These are phyloP conservation scores for Gopherus evgoodei DNA, from an alignment of 2,113 vertebrate species.

Conservation along the genomic window DNA sequence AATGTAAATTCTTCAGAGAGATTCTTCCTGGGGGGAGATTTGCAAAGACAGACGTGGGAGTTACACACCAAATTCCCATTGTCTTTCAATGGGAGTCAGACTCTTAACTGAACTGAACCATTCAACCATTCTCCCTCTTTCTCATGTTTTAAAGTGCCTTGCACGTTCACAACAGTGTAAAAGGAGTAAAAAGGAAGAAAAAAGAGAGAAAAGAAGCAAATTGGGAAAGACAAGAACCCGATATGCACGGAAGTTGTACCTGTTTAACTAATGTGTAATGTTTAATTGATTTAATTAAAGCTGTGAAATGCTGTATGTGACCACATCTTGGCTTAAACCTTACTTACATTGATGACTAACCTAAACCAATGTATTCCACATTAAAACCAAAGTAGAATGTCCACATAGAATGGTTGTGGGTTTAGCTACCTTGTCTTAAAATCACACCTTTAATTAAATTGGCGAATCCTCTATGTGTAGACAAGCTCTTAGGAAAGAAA, in stretches of 20 bases:
- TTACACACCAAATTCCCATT: neutral
- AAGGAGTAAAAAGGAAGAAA: neutral
- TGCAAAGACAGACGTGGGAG: fast-evolving
- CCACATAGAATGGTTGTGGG: neutral
- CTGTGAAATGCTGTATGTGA: neutral
- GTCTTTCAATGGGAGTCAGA: neutral
- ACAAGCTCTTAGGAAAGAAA: neutral
- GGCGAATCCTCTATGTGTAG: neutral
- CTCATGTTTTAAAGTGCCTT: neutral
- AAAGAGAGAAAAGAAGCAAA: neutral
- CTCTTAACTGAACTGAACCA: neutral
- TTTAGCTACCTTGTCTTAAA: neutral
- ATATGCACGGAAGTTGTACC: neutral
- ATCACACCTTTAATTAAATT: neutral
- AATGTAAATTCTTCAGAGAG: neutral
- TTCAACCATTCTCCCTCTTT: neutral
- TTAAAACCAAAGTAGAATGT: neutral
- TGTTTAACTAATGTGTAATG: neutral
- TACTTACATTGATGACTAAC: neutral
- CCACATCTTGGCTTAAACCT: neutral
- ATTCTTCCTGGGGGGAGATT: neutral
- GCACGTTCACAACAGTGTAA: neutral
- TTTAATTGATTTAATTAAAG: neutral
- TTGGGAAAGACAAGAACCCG: neutral
- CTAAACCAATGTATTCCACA: neutral